phyloP scores from a whole-genome alignment of 2,888 invertebrate species.

The Brenthis ino region DNA sequence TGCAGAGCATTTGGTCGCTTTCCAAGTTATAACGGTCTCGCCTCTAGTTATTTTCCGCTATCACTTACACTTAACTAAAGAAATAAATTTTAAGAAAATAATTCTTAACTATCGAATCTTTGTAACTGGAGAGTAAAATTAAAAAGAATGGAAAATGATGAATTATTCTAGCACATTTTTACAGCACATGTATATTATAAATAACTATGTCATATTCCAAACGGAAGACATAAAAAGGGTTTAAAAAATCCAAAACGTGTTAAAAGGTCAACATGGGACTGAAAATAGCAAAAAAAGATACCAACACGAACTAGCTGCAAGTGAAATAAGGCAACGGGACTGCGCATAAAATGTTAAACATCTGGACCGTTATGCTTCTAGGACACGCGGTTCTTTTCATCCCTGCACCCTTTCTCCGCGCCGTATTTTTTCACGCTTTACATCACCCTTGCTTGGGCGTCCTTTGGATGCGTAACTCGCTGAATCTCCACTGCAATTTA shows the following conservation, averaged over 20 bases:
- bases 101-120: conserved; percentile 2
- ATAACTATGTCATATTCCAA: too few relatives aligned
- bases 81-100: conserved; percentile 17
- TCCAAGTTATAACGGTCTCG: conserved; percentile 22
- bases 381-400: conserved; percentile 60
- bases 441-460: conserved; percentile 29
- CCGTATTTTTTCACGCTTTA: conserved; percentile 52
- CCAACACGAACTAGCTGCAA: conserved; percentile 28
- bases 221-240: neutral
- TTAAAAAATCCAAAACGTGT: conserved; percentile 14
- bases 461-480: conserved; percentile 30
- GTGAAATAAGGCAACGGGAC: conserved; percentile 42
- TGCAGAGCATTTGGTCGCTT: conserved; percentile 21
- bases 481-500: conserved; percentile 30
- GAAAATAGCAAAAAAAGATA: conserved; percentile 24
- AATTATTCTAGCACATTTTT: neutral
- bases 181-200: too few relatives aligned
- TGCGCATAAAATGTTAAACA: conserved; percentile 62
- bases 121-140: neutral
- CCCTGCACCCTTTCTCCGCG: conserved; percentile 49
- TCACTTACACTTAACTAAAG: conserved; percentile 23
- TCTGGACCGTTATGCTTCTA: conserved; percentile 56
- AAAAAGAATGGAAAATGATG: neutral
- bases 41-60: conserved; percentile 22
- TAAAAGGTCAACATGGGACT: conserved; percentile 18